Conservation (phyloP, 2,113 vertebrate species). For the Microtus montanus region DNA sequence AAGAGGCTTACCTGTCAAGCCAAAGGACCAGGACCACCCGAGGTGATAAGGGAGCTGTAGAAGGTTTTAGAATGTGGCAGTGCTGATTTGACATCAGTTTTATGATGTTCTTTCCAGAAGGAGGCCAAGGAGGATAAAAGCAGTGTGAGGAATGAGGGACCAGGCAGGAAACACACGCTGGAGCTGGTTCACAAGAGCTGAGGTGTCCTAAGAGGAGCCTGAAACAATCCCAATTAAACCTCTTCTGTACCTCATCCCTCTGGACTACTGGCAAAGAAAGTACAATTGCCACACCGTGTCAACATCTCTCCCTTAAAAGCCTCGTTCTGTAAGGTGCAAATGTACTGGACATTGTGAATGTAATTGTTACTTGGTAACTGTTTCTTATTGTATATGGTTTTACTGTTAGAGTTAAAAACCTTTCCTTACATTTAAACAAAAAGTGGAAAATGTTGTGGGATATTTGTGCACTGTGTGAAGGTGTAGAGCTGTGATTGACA, state of each 20-base stretch:
- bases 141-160: not conserved
- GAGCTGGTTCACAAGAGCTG: not conserved
- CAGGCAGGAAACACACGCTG: not conserved
- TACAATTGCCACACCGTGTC: no score
- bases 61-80: not conserved
- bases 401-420: no score
- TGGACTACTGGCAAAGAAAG: not conserved
- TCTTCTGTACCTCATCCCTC: not conserved
- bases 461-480: no score
- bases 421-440: no score
- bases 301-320: not conserved
- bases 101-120: not conserved
- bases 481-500: no score
- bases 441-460: no score
- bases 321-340: not conserved
- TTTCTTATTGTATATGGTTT: no score
- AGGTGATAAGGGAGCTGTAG: not conserved
- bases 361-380: no score
- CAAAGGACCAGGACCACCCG: not conserved
- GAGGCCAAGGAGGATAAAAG: not conserved
- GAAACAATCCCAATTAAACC: not conserved
- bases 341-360: no score
- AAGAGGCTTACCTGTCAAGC: not conserved
- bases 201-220: not conserved
- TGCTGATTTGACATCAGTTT: not conserved